Base-by-base conservation (phyloP, 2,113 vertebrate species). In the Hucho hucho region DNA sequence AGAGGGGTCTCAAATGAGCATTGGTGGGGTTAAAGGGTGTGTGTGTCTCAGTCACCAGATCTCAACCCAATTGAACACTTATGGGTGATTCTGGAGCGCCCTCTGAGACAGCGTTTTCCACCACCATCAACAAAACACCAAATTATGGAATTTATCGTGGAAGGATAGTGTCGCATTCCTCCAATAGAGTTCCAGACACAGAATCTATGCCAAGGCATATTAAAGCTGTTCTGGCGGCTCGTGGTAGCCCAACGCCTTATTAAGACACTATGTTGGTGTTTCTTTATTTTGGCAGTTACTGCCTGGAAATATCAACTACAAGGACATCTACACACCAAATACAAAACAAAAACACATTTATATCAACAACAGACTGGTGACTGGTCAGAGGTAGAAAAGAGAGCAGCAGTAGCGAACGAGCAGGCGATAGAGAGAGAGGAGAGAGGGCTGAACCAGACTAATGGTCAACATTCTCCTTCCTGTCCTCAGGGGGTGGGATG, bases 401-500 rank as follows among this genome's bases (percentile, higher is more conserved):
- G 18, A 20, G 53, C 5, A 20, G 18, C 20, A 56, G 53, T 6
- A 6, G 37, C 9, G 2, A 43, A 9, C 9, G 37, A 43, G 37
- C 9, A 9, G 3, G 37, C 18, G 14, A 18, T 22, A 16, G 58
- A 22, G 24, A 16, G 64, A 65, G 64, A 14, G 13, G 25, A 65
- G 13, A n/a, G 25, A 65, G 24, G 24, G 25, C 25, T 24, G 61
- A 11, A 13, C 12, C 24, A 65, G 64, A 65, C 24, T 25, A 28
- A 65, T 13, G 64, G 25, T 16, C 64, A 65, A 65, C 25, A 65
- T 26, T 64, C 63, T 26, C 63, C 63, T 64, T 64, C 64, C 64
- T 65, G 24, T 65, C 14, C 64, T 28, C 64, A 14, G 64, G 14
- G 64, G 64, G 5, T 65, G 64, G 25, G 64, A 25, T 12, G 64